Evolutionary conservation across 2,113 vertebrate genomes (phyloP).

Genomic region (Pipa parva): DNA sequence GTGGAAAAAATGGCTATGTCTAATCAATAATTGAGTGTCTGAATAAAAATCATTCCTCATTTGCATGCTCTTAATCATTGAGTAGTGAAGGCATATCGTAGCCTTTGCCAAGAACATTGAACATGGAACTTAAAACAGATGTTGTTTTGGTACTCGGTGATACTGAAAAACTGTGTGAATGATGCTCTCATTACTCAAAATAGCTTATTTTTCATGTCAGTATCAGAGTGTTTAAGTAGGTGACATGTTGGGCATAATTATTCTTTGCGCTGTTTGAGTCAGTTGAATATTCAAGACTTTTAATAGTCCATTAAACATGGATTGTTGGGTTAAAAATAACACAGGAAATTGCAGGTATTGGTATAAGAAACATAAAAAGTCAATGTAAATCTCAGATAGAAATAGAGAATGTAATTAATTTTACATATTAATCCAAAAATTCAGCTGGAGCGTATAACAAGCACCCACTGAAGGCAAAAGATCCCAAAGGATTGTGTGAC

Average conservation of each 20-base stretch:
- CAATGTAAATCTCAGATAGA: too few species aligned
- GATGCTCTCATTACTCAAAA: slow-evolving; percentile 19
- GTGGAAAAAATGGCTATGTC: slow-evolving; percentile 8
- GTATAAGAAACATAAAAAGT: too few species aligned
- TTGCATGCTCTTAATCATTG: slow-evolving; percentile 31
- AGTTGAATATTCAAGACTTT: slow-evolving; percentile 7
- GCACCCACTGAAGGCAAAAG: too few species aligned
- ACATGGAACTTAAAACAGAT: slow-evolving; percentile 30
- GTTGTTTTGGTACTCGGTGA: slow-evolving; percentile 24
- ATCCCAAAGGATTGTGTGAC: too few species aligned
- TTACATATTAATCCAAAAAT: too few species aligned
- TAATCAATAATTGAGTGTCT: slow-evolving; percentile 24
- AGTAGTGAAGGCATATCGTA: slow-evolving; percentile 8
- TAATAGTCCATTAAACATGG: slow-evolving; percentile 4
- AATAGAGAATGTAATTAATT: too few species aligned
- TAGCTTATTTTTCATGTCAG: slow-evolving; percentile 24
- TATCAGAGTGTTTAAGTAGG: slow-evolving; percentile 1
- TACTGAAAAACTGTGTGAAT: slow-evolving; percentile 14
- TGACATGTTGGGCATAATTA: slow-evolving; percentile 17
- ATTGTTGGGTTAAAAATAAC: not conserved
- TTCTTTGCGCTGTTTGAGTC: not conserved
- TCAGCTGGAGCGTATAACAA: too few species aligned
- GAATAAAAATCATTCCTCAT: slow-evolving; percentile 21
- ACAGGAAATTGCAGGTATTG: not conserved
- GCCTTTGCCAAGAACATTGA: slow-evolving; percentile 18